These are phyloP conservation scores for Octopus sinensis DNA, from an alignment of 1,140 invertebrate genomes.

Conservation along the genomic window DNA sequence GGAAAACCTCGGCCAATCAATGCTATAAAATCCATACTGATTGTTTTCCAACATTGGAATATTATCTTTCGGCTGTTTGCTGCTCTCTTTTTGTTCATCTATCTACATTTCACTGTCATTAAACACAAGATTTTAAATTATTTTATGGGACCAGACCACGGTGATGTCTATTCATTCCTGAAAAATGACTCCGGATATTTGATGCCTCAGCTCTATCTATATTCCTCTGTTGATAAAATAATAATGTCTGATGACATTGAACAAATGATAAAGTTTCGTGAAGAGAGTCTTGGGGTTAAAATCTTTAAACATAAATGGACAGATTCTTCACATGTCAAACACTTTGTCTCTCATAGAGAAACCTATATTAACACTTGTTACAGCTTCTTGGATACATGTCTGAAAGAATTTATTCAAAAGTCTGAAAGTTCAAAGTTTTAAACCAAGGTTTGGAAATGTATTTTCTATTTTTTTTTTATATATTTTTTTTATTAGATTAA, in stretches of 20 bases:
- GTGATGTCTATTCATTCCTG: conserved; percentile 43
- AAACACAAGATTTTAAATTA: conserved; percentile 14
- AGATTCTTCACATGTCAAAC: conserved; percentile 70
- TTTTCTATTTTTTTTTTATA: too few species aligned
- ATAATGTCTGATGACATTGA: conserved; percentile 60
- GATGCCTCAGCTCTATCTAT: conserved; percentile 73
- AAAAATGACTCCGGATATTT: conserved; percentile 55
- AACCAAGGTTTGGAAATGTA: too few species aligned
- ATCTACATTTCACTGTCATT: conserved; percentile 27
- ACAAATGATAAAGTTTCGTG: conserved; percentile 57
- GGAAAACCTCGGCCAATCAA: conserved; percentile 64
- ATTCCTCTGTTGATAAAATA: conserved; percentile 68
- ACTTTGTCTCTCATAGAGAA: conserved; percentile 62
- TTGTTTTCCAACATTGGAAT: conserved; percentile 55
- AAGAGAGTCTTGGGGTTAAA: conserved; percentile 62
- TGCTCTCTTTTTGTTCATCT: conserved; percentile 33
- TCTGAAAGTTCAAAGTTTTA: too few species aligned
- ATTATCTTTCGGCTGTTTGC: conserved; percentile 39
- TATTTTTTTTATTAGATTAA: too few species aligned
- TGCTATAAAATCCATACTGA: conserved; percentile 61
- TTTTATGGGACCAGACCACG: conserved; percentile 22
- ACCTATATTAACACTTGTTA: conserved; percentile 58
- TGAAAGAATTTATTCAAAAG: neutral
- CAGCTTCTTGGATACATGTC: conserved; percentile 29
- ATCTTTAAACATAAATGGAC: conserved; percentile 67